phyloP scores from a whole-genome alignment of 92 coral and sea anemone species.

The Zoanthus sansibaricus region DNA sequence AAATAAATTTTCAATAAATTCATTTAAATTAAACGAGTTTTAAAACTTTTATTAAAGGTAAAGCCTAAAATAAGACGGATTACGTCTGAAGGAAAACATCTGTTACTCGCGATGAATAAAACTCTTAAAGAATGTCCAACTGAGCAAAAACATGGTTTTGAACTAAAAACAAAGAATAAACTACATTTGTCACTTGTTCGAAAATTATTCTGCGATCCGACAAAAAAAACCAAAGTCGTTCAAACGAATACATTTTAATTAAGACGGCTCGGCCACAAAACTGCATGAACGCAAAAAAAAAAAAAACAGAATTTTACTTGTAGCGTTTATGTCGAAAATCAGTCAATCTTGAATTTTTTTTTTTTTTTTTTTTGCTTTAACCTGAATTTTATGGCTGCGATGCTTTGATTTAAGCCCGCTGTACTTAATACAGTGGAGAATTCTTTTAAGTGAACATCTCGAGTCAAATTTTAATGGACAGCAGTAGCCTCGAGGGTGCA shows the following conservation, averaged over 20 bases:
- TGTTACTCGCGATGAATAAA: slow-evolving; percentile 25
- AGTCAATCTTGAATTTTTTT: not conserved
- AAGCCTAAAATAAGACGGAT: slow-evolving; percentile 33
- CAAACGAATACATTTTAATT: slow-evolving; percentile 35
- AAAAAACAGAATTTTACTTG: not conserved
- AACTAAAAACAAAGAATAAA: not conserved
- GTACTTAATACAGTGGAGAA: slow-evolving; percentile 15
- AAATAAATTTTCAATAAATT: slow-evolving; percentile 8
- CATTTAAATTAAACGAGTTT: slow-evolving; percentile 47
- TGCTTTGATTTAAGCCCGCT: not conserved
- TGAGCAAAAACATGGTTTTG: not conserved
- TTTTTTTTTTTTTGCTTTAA: not conserved
- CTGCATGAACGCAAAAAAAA: slow-evolving; percentile 26
- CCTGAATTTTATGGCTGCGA: not conserved
- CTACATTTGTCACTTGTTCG: slow-evolving; percentile 16
- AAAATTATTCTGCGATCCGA: slow-evolving; percentile 22
- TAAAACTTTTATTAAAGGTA: slow-evolving; percentile 29
- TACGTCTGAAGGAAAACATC: slow-evolving; percentile 13
- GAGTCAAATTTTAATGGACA: slow-evolving; percentile 53
- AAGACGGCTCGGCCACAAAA: slow-evolving; percentile 8
- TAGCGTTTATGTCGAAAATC: not conserved
- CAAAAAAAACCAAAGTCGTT: not conserved
- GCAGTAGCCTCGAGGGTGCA: slow-evolving; percentile 34
- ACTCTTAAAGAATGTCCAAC: slow-evolving; percentile 35
- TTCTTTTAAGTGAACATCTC: slow-evolving; percentile 25